phyloP scores from a whole-genome alignment of 2,113 vertebrate genomes.

The Myotis yumanensis region DNA sequence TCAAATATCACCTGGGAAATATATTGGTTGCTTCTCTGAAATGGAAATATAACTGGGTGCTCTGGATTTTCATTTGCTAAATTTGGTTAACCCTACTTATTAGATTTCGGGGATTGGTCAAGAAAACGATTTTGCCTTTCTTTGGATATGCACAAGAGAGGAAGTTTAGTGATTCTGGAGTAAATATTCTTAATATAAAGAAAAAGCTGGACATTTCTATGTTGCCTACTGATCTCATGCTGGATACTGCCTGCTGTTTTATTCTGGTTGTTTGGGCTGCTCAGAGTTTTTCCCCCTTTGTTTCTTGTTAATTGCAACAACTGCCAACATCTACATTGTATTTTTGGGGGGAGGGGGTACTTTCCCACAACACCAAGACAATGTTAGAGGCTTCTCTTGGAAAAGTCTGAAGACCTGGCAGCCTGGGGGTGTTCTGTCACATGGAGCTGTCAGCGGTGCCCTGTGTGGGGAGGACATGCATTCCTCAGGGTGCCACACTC shows the following conservation, averaged over 20 bases:
- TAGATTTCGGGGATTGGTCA: not conserved
- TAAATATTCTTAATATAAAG: not conserved
- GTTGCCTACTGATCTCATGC: not conserved
- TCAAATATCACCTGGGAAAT: constrained; percentile 8
- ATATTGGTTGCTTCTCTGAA: constrained; percentile 2
- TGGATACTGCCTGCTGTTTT: not conserved
- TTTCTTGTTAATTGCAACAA: not conserved
- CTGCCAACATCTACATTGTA: not conserved
- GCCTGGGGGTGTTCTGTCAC: not conserved
- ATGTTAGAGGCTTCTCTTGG: not conserved
- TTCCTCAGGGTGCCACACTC: not conserved
- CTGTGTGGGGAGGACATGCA: not conserved
- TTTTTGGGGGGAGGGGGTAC: not conserved
- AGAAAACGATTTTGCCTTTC: not conserved
- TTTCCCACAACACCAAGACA: not conserved
- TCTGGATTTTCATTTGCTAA: constrained; percentile 10
- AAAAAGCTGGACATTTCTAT: not conserved
- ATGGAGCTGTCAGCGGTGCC: not conserved
- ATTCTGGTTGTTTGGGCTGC: not conserved
- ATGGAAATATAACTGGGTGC: not conserved
- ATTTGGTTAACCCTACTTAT: not conserved
- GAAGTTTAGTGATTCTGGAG: constrained; percentile 15
- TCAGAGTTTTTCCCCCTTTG: not conserved
- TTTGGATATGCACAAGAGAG: not conserved
- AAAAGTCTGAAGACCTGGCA: not conserved